Evolutionary conservation across 2,113 vertebrate species (phyloP), one percentile per base, ranked within the genome.

Genomic region (Dicrurus megarhynchus): DNA sequence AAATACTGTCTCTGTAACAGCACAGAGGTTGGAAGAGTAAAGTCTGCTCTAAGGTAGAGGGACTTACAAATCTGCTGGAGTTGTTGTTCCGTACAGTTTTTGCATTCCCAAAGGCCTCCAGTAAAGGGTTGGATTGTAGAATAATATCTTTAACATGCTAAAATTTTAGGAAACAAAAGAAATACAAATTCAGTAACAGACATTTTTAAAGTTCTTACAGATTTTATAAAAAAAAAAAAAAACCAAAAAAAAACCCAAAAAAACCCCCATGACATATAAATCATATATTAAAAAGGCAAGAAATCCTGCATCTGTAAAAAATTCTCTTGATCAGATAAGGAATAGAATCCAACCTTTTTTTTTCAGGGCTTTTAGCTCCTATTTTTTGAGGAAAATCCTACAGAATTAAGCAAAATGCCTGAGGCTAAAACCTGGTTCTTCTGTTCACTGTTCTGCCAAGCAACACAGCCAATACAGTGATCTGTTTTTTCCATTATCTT

Each of bases 81-180:
- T 99, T 99, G 98, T 99, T 99, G 98, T 99, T 99, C 91, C 99
- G 98, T 35, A 99, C 98, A 1, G 99, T 99, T 98, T 99, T 99
- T 93, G 99, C 99, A 4, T 99, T 99, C 55, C 99, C 99, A 32
- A 99, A 99, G 83, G 99, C 99, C 95, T 99, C 99, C 42, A 99
- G 97, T 85, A 99, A 98, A 4, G 99, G 99, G 94, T 99, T 99
- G 95, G 99, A 99, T 95, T 99, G 99, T 13, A 99, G 98, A 96
- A 99, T 99, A 93, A 99, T 99, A 96, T 99, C 99, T 98, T 99
- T 99, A 94, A 99, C 99, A 13, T 99, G 99, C 99, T 99, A 95
- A 61, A 81, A 78, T 52, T 71, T 94, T 56, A 87, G 86, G 26
- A 93, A 95, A 76, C 7, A 56, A 52, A 15, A 92, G 39, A 85